phyloP scores from a whole-genome alignment of 2,797 vertebrate species.

The Hemibagrus guttatus region DNA sequence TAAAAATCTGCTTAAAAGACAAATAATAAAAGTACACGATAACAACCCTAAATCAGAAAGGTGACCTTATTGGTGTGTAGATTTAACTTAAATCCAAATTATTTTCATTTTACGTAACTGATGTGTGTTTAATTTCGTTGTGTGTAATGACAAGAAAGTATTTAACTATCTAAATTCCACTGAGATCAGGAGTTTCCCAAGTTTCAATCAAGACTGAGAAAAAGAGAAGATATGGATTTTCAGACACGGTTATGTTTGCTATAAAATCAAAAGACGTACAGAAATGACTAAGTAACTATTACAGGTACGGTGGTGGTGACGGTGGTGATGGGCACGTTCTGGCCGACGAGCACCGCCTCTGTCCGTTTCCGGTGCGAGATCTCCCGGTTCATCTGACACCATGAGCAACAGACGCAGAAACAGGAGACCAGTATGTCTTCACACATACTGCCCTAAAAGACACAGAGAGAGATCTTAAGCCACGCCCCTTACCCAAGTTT shows the following conservation, averaged over 20 bases:
- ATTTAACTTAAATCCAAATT: no score
- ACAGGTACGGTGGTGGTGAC: not conserved
- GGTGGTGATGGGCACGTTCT: not conserved
- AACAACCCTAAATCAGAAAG: not conserved
- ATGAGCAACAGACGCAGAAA: slow-evolving; percentile 63
- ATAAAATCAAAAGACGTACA: not conserved
- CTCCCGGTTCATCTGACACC: slow-evolving; percentile 73
- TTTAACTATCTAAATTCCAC: no score
- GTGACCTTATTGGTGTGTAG: not conserved
- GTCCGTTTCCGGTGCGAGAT: slow-evolving; percentile 41
- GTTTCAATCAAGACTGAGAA: not conserved
- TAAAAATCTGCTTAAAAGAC: not conserved
- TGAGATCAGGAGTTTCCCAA: not conserved
- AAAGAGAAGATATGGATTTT: not conserved
- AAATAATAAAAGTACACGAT: not conserved
- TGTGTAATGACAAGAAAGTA: no score
- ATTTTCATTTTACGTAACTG: no score
- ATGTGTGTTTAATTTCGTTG: no score
- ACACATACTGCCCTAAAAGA: slow-evolving; percentile 65
- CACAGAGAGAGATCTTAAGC: not conserved
- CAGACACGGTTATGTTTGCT: not conserved
- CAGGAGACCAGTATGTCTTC: slow-evolving; percentile 61
- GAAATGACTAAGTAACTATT: not conserved
- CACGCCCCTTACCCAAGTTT: not conserved
- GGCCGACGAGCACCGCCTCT: not conserved